Conservation (phyloP, 2,888 invertebrate genomes). For the Automeris io region DNA sequence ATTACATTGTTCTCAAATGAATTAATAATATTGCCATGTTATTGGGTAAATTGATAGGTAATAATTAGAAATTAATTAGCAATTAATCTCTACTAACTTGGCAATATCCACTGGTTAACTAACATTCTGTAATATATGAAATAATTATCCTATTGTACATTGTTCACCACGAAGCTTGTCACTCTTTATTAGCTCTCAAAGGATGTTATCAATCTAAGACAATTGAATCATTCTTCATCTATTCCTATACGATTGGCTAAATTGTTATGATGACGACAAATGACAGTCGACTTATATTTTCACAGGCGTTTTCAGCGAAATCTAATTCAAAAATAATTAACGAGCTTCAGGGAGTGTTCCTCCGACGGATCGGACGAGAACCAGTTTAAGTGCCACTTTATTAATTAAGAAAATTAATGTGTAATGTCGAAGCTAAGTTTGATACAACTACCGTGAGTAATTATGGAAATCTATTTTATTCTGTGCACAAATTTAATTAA, state of each 20-base stretch:
- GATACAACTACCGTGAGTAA: constrained; percentile 27
- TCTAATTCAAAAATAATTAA: neutral
- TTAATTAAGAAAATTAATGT: constrained; percentile 17
- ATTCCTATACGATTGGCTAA: constrained; percentile 19
- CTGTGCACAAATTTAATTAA: constrained; percentile 63
- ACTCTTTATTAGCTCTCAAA: constrained; percentile 47
- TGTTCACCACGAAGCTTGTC: constrained; percentile 27
- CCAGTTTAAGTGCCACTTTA: constrained; percentile 6
- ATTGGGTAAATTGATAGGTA: neutral
- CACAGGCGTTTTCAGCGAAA: too few species aligned
- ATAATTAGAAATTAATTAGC: neutral
- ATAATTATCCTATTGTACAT: constrained; percentile 25
- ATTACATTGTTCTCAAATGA: too few species aligned
- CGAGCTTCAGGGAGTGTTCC: neutral
- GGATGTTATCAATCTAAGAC: constrained; percentile 51
- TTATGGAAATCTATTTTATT: constrained; percentile 42
- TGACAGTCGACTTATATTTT: neutral
- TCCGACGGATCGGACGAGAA: constrained; percentile 1
- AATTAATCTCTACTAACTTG: neutral
- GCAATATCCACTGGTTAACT: constrained; percentile 1
- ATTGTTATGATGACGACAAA: neutral
- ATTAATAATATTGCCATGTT: neutral
- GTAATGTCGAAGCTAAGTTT: constrained; percentile 16
- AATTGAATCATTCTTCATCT: constrained; percentile 44
- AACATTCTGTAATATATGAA: neutral